phyloP scores from a whole-genome alignment of 2,797 vertebrate genomes.

The Enteromius treurensis region DNA sequence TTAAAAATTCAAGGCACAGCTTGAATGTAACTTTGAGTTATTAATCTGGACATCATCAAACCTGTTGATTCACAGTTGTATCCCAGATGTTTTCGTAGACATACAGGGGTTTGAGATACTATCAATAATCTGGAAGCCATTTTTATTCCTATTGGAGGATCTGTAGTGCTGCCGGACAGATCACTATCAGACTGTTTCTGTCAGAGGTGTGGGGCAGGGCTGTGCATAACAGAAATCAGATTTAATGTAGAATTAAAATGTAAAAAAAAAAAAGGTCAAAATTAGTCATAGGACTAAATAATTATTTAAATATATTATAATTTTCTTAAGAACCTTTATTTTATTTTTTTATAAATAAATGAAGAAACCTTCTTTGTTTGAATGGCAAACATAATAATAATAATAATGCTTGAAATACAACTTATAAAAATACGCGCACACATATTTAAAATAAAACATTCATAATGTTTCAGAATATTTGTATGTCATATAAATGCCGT shows the following conservation, averaged over 20 bases:
- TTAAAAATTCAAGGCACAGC: too few species aligned
- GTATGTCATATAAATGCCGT: not conserved
- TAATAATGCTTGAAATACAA: not conserved
- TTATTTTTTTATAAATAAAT: not conserved
- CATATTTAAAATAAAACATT: not conserved
- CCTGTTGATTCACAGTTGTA: not conserved
- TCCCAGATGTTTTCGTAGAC: slow-evolving; percentile 33
- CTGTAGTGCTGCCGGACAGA: not conserved
- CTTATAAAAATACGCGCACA: not conserved
- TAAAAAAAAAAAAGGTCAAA: too few species aligned
- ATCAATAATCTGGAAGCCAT: slow-evolving; percentile 16
- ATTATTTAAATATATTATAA: not conserved
- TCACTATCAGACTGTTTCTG: not conserved
- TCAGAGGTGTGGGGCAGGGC: not conserved
- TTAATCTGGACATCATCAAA: not conserved
- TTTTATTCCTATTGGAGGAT: not conserved
- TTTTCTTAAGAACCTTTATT: too few species aligned
- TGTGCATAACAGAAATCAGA: not conserved
- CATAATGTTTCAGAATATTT: not conserved
- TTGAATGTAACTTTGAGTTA: not conserved
- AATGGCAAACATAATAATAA: not conserved
- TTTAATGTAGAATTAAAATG: not conserved
- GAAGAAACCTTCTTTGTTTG: too few species aligned
- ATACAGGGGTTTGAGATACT: slow-evolving; percentile 1
- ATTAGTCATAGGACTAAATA: not conserved